Evolutionary conservation across 2,888 invertebrate species (phyloP), one percentile per base, ranked within the genome.

Genomic region (Megaustenia siamemsis): DNA sequence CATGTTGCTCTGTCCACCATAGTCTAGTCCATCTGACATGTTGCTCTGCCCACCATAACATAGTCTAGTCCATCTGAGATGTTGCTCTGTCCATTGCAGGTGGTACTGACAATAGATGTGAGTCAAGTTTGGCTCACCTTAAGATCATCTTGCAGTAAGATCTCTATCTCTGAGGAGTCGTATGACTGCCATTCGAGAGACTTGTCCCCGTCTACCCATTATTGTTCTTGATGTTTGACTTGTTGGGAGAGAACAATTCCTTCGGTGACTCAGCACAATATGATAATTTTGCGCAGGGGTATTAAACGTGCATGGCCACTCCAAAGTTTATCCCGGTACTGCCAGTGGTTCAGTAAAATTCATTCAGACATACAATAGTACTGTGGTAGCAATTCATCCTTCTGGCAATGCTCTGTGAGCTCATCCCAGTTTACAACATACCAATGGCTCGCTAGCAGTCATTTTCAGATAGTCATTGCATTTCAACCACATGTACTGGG

Each of bases 301-400:
- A 35, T 32, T 66, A 66, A 32, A 15, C 66, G 66, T 66, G 66
- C 21, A 40, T 38, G 69, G 40, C 69, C 38, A 69, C 69, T 69
- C 69, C 69, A 21, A 69, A 21, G 3, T 40, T 24, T 40, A 40
- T 40, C 69, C 40, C 4, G 69, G 38, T 40, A 69, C 69, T 69
- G 38, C 69, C 69, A 69, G 18, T 69, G 69, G 69, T 40, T 69
- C 69, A 21, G 69, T 69, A 69, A 69, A 38, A 40, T 69, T 69
- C 40, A 40, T 69, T 69, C 40, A 38, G 40, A 24, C n/a, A 40
- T 40, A 69, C 40, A 69, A 21, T 40, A 69, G n/a, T 40, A 40
- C 38, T 69, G 69, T 40, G 69, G 40, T 69, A 40, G 24, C 40
- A 69, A 40, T 24, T 69, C 69, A 69, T 69, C 3, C 5, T 40